These are phyloP conservation scores for Tetramorium bicarinatum DNA, from an alignment of 2,888 invertebrate species.

Conservation along the genomic window DNA sequence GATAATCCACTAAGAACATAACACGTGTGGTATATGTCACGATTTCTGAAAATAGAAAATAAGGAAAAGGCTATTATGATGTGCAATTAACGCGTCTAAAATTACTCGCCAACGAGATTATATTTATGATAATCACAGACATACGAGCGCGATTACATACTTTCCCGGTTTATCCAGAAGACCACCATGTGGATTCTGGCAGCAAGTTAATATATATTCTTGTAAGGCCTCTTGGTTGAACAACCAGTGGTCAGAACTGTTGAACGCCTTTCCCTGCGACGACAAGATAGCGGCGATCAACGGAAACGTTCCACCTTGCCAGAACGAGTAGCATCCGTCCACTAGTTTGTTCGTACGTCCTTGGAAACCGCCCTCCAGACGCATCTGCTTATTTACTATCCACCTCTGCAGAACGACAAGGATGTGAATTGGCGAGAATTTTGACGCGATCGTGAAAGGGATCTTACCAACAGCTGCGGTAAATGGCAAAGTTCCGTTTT, in stretches of 20 bases:
- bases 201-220: constrained; percentile 97
- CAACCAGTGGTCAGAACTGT: constrained; percentile 88
- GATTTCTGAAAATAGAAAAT: constrained; percentile 88
- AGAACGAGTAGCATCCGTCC: constrained; percentile 99
- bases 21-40: constrained; percentile 99
- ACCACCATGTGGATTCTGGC: constrained; percentile 95
- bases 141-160: constrained; percentile 87
- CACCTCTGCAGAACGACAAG: constrained; percentile 89
- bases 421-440: not conserved
- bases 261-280: constrained; percentile 85
- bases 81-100: not conserved
- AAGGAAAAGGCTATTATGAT: not conserved
- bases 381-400: constrained; percentile 97
- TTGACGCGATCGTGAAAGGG: not conserved
- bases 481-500: constrained; percentile 92
- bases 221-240: constrained; percentile 96
- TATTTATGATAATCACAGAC: not conserved
- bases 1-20: constrained; percentile 98
- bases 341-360: constrained; percentile 99
- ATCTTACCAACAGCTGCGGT: constrained; percentile 90
- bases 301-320: constrained; percentile 98
- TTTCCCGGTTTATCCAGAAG: constrained; percentile 98
- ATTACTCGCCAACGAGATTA: not conserved
- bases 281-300: constrained; percentile 92
- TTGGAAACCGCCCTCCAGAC: constrained; percentile 98